phyloP scores from a whole-genome alignment of 2,797 vertebrate species.

The Numenius phaeopus region DNA sequence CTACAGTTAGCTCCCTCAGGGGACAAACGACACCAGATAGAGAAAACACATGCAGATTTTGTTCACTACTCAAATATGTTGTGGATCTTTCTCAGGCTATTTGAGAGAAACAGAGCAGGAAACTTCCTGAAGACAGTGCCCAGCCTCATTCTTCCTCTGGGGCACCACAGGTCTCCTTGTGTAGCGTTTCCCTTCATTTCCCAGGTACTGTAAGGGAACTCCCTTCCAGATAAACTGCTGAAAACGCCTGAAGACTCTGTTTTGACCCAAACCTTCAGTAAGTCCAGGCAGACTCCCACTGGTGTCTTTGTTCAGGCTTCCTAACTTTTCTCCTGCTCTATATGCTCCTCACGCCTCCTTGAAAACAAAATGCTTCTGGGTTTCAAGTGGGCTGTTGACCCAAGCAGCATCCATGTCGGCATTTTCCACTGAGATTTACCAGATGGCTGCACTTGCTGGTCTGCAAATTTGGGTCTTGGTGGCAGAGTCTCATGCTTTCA shows the following conservation, averaged over 20 bases:
- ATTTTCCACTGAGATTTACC: not conserved
- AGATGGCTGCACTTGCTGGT: not conserved
- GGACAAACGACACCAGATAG: accelerated
- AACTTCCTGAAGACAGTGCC: not conserved
- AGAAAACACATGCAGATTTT: not conserved
- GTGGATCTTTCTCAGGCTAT: not conserved
- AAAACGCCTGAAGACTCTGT: not conserved
- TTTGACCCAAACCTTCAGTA: not conserved
- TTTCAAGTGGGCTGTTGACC: not conserved
- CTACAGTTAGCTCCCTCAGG: not conserved
- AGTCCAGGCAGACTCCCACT: not conserved
- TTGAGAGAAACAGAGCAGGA: not conserved
- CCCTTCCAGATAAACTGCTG: not conserved
- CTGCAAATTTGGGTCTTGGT: not conserved
- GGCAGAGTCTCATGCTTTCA: not conserved
- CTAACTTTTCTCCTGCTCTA: not conserved
- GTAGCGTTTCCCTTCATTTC: not conserved
- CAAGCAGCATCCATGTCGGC: not conserved
- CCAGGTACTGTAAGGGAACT: not conserved
- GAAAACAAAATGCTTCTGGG: not conserved
- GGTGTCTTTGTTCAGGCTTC: not conserved
- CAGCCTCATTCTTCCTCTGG: not conserved
- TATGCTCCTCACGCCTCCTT: not conserved
- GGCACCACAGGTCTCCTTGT: not conserved
- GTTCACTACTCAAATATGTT: not conserved